Evolutionary conservation across 2,888 invertebrate species (phyloP), one percentile per base, ranked within the genome.

Genomic region (Marronus borbonicus): DNA sequence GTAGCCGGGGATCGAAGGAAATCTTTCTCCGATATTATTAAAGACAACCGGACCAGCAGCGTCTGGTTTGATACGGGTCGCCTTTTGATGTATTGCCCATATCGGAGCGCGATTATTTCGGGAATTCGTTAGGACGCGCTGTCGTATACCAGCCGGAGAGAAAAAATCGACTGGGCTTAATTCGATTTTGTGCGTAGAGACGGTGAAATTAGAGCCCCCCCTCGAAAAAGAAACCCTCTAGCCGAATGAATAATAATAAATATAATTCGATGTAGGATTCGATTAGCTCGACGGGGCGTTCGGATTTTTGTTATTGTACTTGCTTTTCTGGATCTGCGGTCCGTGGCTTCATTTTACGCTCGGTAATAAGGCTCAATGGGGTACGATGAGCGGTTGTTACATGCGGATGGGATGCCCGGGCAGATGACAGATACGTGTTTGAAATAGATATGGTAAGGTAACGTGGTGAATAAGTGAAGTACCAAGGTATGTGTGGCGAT

Each of bases 281-380:
- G 72, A 72, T 72, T 72, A 72, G 72, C 72, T 55, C 72, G 55
- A 17, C 72, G 39, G 72, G 72, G 58, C 7, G 72, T 55, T 58
- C 72, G 72, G 31, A 72, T 72, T 72, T 72, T 20, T 60, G 55
- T 72, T 72, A 72, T 72, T 72, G 72, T 72, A 60, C 72, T 72
- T 58, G 72, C 39, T 58, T 72, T 72, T 39, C 58, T 58, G 36
- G 72, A 60, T 58, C 72, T 17, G 58, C 7, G 72, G 20, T 72
- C 39, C 36, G 58, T 20, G n/a, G 58, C 36, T 72, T 72, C 72
- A 55, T 72, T 72, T 72, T 60, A 72, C 72, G 58, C 58, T 60
- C 28, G 10, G 72, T 60, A 60, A 72, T 72, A 28, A 58, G 72
- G 39, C 55, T 20, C 55, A 58, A 58, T 58, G 55, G 55, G 55